These are phyloP conservation scores for Micromussa lordhowensis DNA, from an alignment of 92 coral and sea anemone species.

Conservation along the genomic window DNA sequence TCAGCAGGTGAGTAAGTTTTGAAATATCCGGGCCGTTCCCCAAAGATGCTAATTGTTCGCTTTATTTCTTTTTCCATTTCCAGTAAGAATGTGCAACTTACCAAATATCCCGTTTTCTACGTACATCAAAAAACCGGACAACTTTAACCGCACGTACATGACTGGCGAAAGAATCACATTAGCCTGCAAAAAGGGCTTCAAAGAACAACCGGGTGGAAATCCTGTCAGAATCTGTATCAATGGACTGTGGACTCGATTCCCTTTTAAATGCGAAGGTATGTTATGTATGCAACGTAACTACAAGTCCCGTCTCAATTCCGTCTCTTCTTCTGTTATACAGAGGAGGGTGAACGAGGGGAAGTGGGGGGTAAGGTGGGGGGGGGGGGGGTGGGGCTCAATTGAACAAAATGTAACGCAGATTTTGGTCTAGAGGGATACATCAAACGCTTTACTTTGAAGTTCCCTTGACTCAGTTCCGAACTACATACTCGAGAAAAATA, in stretches of 20 bases:
- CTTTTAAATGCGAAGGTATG: slow-evolving; percentile 82
- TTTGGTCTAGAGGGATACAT: too few relatives aligned
- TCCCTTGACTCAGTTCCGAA: too few relatives aligned
- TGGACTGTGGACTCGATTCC: slow-evolving; percentile 82
- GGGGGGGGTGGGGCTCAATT: too few relatives aligned
- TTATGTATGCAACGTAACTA: neutral
- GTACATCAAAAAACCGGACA: slow-evolving; percentile 53
- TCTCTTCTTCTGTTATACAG: too few relatives aligned
- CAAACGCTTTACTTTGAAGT: too few relatives aligned
- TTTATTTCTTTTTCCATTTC: neutral
- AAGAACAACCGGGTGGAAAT: slow-evolving; percentile 37
- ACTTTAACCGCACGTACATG: slow-evolving; percentile 46
- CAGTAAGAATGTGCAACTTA: slow-evolving; percentile 60
- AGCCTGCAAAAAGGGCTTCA: slow-evolving; percentile 80
- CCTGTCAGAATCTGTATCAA: slow-evolving; percentile 69
- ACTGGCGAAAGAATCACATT: slow-evolving; percentile 75
- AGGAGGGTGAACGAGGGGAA: too few relatives aligned
- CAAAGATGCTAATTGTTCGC: neutral
- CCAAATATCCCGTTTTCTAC: slow-evolving; percentile 76
- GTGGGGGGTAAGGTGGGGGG: too few relatives aligned
- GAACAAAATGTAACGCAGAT: too few relatives aligned
- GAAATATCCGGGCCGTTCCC: neutral
- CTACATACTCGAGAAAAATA: too few relatives aligned
- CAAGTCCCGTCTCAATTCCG: neutral
- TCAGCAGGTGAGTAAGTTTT: neutral